Evolutionary conservation across 2,888 invertebrate species (phyloP), one percentile per base, ranked within the genome.

Genomic region (Allacma fusca): DNA sequence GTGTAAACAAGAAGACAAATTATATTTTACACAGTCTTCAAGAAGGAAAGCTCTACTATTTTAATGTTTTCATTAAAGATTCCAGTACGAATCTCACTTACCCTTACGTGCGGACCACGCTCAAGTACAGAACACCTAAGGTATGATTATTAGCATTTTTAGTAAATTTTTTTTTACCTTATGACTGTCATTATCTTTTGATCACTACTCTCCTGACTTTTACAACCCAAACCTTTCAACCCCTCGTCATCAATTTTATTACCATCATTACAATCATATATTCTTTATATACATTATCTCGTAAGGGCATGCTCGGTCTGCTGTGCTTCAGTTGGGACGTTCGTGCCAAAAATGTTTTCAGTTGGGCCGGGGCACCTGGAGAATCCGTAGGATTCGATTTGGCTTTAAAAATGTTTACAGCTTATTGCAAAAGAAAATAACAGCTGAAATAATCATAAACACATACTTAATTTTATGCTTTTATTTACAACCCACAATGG

Each of bases 31-130:
- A 86, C 57, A 86, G 88, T 78, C 85, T 89, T 26, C 86, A 86
- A 76, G 87, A 87, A 34, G 88, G 88, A 23, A 86, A 85, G 80
- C 85, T 85, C 29, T 91, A 90, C 84, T 89, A 87, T 84, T 87
- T 90, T 75, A 88, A 89, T 84, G 86, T 90, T 23, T 90, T 89
- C 85, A 89, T 89, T 1, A 86, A 88, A 26, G 88, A 90, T 83
- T 86, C 85, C 65, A 85, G 86, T 62, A 88, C 89, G 5, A 89
- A 89, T 80, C 86, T 88, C 43, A 89, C 88, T 19, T 88, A 88
- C 79, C 87, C 88, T 0, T 89, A 89, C 82, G 88, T 87, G n/a
- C 87, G 88, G 9, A 85, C 86, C 1, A 86, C 85, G 5, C 84
- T 86, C 21, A 85, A 85, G 80, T 88, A 88, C 81, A 85, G 86